phyloP scores from a whole-genome alignment of 2,888 invertebrate genomes.

The Scaptomyza tumidula region DNA sequence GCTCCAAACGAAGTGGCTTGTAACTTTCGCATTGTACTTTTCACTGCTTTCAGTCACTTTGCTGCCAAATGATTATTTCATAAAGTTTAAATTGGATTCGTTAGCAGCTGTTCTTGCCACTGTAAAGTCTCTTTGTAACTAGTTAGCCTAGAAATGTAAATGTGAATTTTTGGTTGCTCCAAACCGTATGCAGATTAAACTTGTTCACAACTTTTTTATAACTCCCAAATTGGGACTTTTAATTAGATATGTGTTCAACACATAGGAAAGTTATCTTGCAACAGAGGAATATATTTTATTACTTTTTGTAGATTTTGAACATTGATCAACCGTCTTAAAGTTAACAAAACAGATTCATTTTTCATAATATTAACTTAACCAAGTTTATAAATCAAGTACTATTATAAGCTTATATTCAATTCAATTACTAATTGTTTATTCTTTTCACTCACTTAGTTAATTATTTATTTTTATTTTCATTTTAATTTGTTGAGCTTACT shows the following conservation, averaged over 20 bases:
- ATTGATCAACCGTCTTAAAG: too few relatives aligned
- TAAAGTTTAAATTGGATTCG: constrained; percentile 25
- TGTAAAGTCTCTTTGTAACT: not conserved
- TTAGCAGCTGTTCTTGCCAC: constrained; percentile 3
- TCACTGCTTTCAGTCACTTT: not conserved
- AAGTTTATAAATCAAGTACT: too few relatives aligned
- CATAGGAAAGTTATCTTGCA: too few relatives aligned
- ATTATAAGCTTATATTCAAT: too few relatives aligned
- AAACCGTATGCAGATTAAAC: not conserved
- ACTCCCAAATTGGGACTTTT: not conserved
- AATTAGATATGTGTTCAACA: not conserved
- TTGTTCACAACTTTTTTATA: not conserved
- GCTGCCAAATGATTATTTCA: constrained; percentile 27
- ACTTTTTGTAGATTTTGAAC: too few relatives aligned
- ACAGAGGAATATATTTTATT: too few relatives aligned
- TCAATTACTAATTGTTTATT: too few relatives aligned
- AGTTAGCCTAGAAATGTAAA: constrained; percentile 2
- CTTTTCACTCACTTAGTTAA: too few relatives aligned
- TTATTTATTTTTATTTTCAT: too few relatives aligned
- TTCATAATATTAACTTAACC: too few relatives aligned
- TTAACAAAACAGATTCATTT: too few relatives aligned
- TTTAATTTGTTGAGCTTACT: not conserved
- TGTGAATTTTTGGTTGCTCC: not conserved
- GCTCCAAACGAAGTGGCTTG: constrained; percentile 13
- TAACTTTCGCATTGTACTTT: constrained; percentile 11